Evolutionary conservation across 2,797 vertebrate species (phyloP), one percentile per base, ranked within the genome.

Genomic region (Neopelma chrysocephalum): DNA sequence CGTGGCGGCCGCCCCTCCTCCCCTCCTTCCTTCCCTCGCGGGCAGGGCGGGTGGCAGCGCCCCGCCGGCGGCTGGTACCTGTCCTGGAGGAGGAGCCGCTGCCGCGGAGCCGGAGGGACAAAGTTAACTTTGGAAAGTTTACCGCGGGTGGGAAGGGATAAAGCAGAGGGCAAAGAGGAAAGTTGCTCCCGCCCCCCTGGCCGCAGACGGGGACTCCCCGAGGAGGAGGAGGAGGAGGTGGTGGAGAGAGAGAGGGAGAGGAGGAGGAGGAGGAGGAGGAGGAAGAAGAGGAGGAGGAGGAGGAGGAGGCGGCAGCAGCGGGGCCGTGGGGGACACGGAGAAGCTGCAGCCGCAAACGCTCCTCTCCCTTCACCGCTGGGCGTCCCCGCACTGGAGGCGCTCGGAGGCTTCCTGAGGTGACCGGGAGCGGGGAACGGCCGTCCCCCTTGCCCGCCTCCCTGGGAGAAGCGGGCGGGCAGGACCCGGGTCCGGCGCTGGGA

Each of bases 91-190:
- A 76, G 91, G 87, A 78, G 89, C 82, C 34, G 83, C 27, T 26
- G 84, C 56, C 2, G 8, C 58, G 53, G 40, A 48, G 42, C 19
- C 61, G 4, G 11, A 56, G 85, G 64, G 80, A 73, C 68, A 89
- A 90, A 95, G 90, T 87, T 84, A 53, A 83, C 79, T 77, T 56
- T 20, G 60, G 82, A n/a, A 96, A 96, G 94, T 95, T 96, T 68
- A 17, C 36, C 4, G 88, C n/a, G 82, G 51, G 75, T 15, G 68
- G 60, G 56, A 43, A 51, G 86, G 20, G 78, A 56, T 40, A n/a
- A 50, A 79, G 43, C 47, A 50, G 36, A 12, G 57, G 68, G 40
- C 69, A 16, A 48, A 56, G 47, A 27, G 25, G 61, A 58, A 61
- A 36, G 58, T 72, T 18, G 47, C 16, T 76, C 25, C 83, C 79